Percentiles rank a stretch among this genome's conserved stretches.
Evolutionary conservation across 2,797 vertebrate species (phyloP).

Genomic region (Gymnothorax reevesii): DNA sequence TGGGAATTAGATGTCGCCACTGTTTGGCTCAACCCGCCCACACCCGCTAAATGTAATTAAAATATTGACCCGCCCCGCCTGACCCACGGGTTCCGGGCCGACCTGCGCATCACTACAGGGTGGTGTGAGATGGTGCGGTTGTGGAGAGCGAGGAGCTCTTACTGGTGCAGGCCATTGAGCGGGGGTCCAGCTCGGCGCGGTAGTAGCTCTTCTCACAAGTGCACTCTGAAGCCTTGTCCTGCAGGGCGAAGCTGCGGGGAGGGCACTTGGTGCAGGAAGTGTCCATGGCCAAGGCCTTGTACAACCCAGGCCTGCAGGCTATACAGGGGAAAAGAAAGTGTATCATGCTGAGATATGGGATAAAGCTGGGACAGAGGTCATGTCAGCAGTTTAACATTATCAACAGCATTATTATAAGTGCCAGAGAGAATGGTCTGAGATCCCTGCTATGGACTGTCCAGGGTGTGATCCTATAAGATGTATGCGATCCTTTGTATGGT

Average conservation of each 20-base stretch:
- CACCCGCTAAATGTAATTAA: too few relatives aligned
- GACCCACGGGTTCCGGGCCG: too few relatives aligned
- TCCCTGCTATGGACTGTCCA: too few relatives aligned
- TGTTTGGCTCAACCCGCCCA: too few relatives aligned
- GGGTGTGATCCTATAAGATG: too few relatives aligned
- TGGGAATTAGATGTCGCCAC: too few relatives aligned
- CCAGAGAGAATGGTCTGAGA: too few relatives aligned
- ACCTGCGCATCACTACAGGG: too few relatives aligned
- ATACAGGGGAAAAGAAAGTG: not conserved
- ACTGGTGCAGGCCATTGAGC: conserved; percentile 81
- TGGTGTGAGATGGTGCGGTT: not conserved
- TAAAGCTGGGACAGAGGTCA: not conserved
- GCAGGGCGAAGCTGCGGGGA: conserved; percentile 76
- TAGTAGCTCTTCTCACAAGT: conserved; percentile 76
- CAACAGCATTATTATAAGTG: not conserved
- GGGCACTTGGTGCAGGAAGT: conserved; percentile 81
- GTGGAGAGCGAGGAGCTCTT: conserved; percentile 34
- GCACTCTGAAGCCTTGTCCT: conserved; percentile 73
- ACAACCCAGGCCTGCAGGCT: conserved; percentile 76
- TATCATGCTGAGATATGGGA: not conserved
- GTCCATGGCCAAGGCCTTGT: conserved; percentile 79
- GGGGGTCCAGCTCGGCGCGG: conserved; percentile 74
- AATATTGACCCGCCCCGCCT: too few relatives aligned
- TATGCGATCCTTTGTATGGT: too few relatives aligned
- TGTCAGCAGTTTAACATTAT: not conserved